phyloP scores from a whole-genome alignment of 2,888 invertebrate genomes.

The Brenthis daphne region DNA sequence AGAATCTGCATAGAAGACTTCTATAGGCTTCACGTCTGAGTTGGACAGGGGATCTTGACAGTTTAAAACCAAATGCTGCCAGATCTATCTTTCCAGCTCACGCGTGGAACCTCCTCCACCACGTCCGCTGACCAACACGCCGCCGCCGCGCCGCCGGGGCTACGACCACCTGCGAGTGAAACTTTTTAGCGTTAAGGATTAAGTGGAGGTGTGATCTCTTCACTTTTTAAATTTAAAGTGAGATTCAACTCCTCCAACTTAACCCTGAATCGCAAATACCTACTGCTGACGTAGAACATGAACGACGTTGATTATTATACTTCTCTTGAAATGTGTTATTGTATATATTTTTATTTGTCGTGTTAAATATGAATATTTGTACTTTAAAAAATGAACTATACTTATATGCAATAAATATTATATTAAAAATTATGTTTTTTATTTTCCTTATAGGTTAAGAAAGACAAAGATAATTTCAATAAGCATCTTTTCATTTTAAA shows the following conservation, averaged over 20 bases:
- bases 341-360: neutral
- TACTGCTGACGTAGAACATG: neutral
- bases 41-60: slow-evolving; percentile 83
- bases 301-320: neutral
- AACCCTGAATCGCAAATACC: slow-evolving; percentile 71
- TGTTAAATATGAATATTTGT: neutral
- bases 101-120: slow-evolving; percentile 63
- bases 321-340: no score
- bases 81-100: slow-evolving; percentile 84
- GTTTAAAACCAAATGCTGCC: slow-evolving; percentile 73
- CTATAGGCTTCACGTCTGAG: slow-evolving; percentile 74
- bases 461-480: neutral
- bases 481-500: neutral
- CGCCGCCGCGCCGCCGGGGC: neutral
- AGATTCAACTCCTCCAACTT: slow-evolving; percentile 84
- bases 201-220: slow-evolving; percentile 84
- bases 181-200: slow-evolving; percentile 64
- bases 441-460: slow-evolving; percentile 9
- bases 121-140: slow-evolving; percentile 4
- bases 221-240: slow-evolving; percentile 82
- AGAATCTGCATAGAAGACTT: slow-evolving; percentile 43
- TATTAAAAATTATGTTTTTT: slow-evolving; percentile 7
- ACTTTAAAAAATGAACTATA: neutral
- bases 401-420: slow-evolving; percentile 1
- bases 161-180: slow-evolving; percentile 16